Evolutionary conservation across 1,140 invertebrate genomes (phyloP).

Genomic region (Piezodorus guildinii): DNA sequence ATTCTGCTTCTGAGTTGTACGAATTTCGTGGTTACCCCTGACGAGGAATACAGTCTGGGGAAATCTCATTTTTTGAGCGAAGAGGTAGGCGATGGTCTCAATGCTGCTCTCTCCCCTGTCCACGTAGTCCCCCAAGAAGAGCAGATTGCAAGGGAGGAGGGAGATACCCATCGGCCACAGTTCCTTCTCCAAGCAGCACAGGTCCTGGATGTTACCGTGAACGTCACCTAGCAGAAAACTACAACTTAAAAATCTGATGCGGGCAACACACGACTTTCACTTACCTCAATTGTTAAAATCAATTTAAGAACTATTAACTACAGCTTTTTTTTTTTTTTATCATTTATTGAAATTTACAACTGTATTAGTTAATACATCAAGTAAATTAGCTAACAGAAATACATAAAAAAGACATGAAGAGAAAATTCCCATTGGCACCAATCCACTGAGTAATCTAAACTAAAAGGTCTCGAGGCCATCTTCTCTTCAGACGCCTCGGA

Average conservation of each 20-base stretch:
- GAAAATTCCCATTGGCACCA: too few species aligned
- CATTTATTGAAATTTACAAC: too few species aligned
- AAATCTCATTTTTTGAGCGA: not conserved
- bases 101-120: not conserved
- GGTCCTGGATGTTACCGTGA: not conserved
- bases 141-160: not conserved
- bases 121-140: not conserved
- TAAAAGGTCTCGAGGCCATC: too few species aligned
- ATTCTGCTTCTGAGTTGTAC: not conserved
- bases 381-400: too few species aligned
- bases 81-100: not conserved
- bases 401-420: too few species aligned
- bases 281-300: not conserved
- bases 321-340: too few species aligned
- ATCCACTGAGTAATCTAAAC: too few species aligned
- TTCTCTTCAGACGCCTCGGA: too few species aligned
- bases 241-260: too few species aligned
- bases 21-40: not conserved
- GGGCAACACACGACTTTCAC: too few species aligned
- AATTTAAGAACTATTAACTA: too few species aligned
- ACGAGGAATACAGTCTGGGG: not conserved
- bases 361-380: too few species aligned
- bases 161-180: not conserved
- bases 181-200: not conserved
- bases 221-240: not conserved